Percentiles rank a stretch among this genome's conserved stretches.
These are phyloP conservation scores for Pedicia rivosa DNA, from an alignment of 2,888 invertebrate species.

Conservation along the genomic window DNA sequence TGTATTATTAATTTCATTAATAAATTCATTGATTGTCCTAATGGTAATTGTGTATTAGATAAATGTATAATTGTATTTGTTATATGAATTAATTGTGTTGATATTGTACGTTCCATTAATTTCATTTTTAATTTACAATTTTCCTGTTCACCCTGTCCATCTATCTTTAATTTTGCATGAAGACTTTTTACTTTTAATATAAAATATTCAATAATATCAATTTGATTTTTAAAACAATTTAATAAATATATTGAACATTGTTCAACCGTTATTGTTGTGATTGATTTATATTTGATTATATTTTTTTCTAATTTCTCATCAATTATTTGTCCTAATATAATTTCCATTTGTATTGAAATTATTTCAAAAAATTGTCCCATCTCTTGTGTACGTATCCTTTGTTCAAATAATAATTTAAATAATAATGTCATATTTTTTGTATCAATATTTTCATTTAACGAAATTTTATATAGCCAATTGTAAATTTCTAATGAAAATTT, in stretches of 20 bases:
- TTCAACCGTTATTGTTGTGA: constrained; percentile 17
- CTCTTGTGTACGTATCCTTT: constrained; percentile 26
- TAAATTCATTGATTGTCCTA: constrained; percentile 37
- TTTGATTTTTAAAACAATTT: constrained; percentile 22
- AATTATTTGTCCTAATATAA: constrained; percentile 19
- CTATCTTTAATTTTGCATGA: constrained; percentile 28
- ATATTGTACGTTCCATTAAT: constrained; percentile 37
- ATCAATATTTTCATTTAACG: constrained; percentile 19
- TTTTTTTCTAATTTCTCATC: constrained; percentile 12
- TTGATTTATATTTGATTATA: constrained; percentile 12
- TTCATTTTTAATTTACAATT: constrained; percentile 22
- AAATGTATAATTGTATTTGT: constrained; percentile 35
- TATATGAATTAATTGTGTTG: constrained; percentile 39
- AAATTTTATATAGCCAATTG: constrained; percentile 25
- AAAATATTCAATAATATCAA: constrained; percentile 27
- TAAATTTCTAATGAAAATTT: constrained; percentile 21
- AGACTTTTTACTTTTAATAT: constrained; percentile 31
- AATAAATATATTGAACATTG: constrained; percentile 20
- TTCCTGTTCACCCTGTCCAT: constrained; percentile 24
- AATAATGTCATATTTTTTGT: constrained; percentile 20
- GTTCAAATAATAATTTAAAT: constrained; percentile 25
- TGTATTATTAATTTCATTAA: constrained; percentile 38
- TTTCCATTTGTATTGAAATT: constrained; percentile 21
- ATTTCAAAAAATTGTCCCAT: constrained; percentile 25
- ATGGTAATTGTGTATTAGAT: constrained; percentile 33